Percentiles rank a stretch among this genome's conserved stretches.
These are phyloP conservation scores for Stegana nigrithorax DNA, from an alignment of 2,888 invertebrate species.

Conservation along the genomic window DNA sequence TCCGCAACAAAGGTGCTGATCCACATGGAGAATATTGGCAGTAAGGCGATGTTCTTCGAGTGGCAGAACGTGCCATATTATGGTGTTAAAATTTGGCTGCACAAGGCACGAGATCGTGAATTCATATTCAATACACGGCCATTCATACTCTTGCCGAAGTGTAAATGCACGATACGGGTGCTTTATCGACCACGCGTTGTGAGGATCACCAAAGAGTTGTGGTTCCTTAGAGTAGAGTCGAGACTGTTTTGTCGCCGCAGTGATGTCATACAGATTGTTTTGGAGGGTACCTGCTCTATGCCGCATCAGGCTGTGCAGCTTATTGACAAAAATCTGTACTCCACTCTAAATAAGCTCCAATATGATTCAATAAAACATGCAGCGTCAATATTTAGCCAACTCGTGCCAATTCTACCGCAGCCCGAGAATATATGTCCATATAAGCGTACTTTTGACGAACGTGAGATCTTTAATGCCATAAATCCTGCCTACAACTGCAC, in stretches of 20 bases:
- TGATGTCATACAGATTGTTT: conserved; percentile 38
- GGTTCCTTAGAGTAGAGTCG: conserved; percentile 41
- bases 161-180: conserved; percentile 38
- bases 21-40: conserved; percentile 48
- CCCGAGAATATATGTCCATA: conserved; percentile 38
- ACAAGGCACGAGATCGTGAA: conserved; percentile 36
- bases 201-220: conserved; percentile 44
- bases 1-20: conserved; percentile 42
- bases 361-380: conserved; percentile 19
- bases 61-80: conserved; percentile 35
- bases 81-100: conserved; percentile 21
- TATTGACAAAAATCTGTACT: conserved; percentile 30
- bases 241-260: conserved; percentile 39
- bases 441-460: conserved; percentile 40
- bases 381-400: conserved; percentile 27
- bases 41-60: conserved; percentile 39
- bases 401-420: conserved; percentile 36
- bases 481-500: conserved; percentile 39
- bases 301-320: conserved; percentile 36
- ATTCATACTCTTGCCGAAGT: conserved; percentile 42
- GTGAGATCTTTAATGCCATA: conserved; percentile 38
- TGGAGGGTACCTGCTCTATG: conserved; percentile 45
- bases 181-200: conserved; percentile 48
- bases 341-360: conserved; percentile 36
- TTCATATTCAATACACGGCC: conserved; percentile 46